A percentile compares a stretch with the other conserved stretches of the same genome.
These are phyloP conservation scores for Tetraneura akinire DNA, from an alignment of 1,140 invertebrate genomes.

Conservation along the genomic window DNA sequence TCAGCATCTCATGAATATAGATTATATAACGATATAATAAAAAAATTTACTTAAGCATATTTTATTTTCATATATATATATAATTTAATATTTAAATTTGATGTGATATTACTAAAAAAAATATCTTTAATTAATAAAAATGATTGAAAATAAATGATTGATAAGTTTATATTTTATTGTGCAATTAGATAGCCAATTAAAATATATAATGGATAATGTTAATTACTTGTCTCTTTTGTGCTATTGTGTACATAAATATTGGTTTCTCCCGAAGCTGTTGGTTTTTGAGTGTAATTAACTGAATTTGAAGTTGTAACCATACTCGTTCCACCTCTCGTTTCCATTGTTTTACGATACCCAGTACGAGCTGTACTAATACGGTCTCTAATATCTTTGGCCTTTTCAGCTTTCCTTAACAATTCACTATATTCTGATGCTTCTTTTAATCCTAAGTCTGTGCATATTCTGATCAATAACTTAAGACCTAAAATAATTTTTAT, in stretches of 20 bases:
- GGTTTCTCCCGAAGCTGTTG: constrained; percentile 11
- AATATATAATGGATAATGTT: too few relatives aligned
- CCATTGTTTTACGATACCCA: constrained; percentile 57
- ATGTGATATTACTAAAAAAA: neutral
- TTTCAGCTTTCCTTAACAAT: constrained; percentile 82
- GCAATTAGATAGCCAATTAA: too few relatives aligned
- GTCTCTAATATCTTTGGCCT: constrained; percentile 72
- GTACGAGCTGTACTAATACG: constrained; percentile 64
- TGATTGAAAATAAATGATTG: neutral
- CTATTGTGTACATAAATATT: constrained; percentile 52
- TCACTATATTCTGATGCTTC: constrained; percentile 77
- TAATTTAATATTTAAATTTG: neutral
- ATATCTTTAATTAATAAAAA: too few relatives aligned
- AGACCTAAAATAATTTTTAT: constrained; percentile 64
- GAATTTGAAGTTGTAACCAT: constrained; percentile 13
- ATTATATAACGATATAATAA: neutral
- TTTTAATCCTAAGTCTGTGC: constrained; percentile 78
- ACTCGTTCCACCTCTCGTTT: constrained; percentile 37
- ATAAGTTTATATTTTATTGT: neutral
- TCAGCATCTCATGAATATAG: too few relatives aligned
- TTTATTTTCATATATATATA: neutral
- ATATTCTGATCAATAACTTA: constrained; percentile 79
- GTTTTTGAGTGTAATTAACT: constrained; percentile 35
- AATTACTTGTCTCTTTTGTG: constrained; percentile 48
- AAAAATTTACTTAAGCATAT: neutral